Evolutionary conservation across 2,888 invertebrate species (phyloP).

Genomic region (Urechis unicinctus): DNA sequence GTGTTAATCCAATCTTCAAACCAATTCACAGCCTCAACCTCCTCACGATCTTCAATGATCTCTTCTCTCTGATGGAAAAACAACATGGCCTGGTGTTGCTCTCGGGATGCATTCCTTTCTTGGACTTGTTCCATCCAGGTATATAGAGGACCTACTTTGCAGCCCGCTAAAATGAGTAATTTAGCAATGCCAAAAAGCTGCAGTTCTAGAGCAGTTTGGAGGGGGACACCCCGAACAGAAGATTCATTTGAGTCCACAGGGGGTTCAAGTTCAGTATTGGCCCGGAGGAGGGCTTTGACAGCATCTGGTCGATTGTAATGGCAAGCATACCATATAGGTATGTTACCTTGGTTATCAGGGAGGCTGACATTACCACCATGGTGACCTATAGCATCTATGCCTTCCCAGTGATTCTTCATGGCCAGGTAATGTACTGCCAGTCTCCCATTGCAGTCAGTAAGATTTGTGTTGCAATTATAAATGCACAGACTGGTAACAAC

Average conservation of each 20-base stretch:
- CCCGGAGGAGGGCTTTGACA: constrained; percentile 32
- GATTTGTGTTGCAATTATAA: constrained; percentile 33
- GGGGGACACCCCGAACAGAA: constrained; percentile 19
- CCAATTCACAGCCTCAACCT: constrained; percentile 19
- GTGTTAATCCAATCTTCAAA: constrained; percentile 30
- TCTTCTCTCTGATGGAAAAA: constrained; percentile 14
- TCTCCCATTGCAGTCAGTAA: constrained; percentile 27
- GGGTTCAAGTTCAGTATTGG: constrained; percentile 35
- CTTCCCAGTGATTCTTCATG: constrained; percentile 39
- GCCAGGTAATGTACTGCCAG: constrained; percentile 40
- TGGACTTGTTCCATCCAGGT: constrained; percentile 8
- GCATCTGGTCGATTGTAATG: constrained; percentile 30
- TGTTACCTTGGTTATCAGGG: constrained; percentile 26
- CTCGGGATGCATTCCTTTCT: background rate
- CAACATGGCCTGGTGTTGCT: background rate
- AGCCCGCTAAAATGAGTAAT: constrained; percentile 39
- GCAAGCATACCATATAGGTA: constrained; percentile 42
- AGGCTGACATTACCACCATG: constrained; percentile 34
- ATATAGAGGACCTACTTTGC: constrained; percentile 23
- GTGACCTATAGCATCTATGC: constrained; percentile 29
- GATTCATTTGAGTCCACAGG: constrained; percentile 23
- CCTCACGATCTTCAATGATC: constrained; percentile 20
- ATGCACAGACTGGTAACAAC: constrained; percentile 29
- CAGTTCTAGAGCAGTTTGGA: constrained; percentile 24
- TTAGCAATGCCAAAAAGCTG: constrained; percentile 29